Base-by-base conservation (phyloP, 2,113 vertebrate species). In the Leptosomus discolor region DNA sequence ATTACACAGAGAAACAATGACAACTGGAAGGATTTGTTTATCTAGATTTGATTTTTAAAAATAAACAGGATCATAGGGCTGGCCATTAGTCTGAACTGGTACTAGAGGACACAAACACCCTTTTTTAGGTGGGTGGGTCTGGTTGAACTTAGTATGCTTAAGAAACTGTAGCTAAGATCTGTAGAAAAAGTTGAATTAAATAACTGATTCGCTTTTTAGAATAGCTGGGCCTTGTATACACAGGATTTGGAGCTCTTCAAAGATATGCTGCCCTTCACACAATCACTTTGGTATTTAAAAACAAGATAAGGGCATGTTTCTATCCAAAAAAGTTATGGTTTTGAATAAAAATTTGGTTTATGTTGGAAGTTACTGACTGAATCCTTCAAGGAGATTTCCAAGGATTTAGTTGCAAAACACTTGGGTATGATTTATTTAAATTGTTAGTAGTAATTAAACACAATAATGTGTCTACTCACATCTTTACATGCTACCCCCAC, bases 11-110 rank as follows among this genome's bases (percentile, higher is more conserved):
- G 45, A 91, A 85, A 81, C 45, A 85, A 93, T 85, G 67, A 89
- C 76, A 97, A 97, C 94, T 65, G 69, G 65, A 83, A 88, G 45
- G 71, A 94, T 94, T 94, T 87, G 45, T 96, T 93, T 96, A 88
- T 83, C 83, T 69, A 95, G 53, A 30, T 83, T n/a, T 96, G 87
- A 76, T 93, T 97, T 92, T 83, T 97, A 84, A 97, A 97, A 97
- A 94, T 96, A 97, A 98, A 87, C 54, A 96, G 30, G 29, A 64
- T 92, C n/a, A 69, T 51, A 32, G 46, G 48, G 30, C 19, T 87
- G 36, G 64, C 57, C 67, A n/a, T 94, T 84, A 65, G 75, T 95
- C 94, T 71, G 32, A 87, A 50, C 21, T 74, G 63, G 92, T 74
- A 36, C 36, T 92, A 45, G 68, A 76, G 32, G 82, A 84, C 77